Evolutionary conservation across 2,113 vertebrate species (phyloP).

Genomic region (Coregonus clupeaformis): DNA sequence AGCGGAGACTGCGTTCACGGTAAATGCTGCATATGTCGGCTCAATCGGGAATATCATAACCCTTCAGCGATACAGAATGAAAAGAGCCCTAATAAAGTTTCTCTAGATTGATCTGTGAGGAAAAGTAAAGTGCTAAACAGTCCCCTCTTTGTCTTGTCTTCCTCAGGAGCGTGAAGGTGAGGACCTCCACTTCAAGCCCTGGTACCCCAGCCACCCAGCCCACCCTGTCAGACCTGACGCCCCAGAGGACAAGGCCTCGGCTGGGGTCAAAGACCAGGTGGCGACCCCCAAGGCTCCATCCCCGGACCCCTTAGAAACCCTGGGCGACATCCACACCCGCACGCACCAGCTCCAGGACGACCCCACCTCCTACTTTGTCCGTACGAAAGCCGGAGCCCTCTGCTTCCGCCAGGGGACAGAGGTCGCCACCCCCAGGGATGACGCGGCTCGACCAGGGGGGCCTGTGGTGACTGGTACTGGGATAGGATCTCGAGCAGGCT

Average conservation of each 20-base stretch:
- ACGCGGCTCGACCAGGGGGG: slow-evolving; percentile 49
- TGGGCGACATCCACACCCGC: slow-evolving; percentile 77
- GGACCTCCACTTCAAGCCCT: slow-evolving; percentile 27
- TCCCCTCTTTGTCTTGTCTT: background rate
- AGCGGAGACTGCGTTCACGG: no score
- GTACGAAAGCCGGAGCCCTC: slow-evolving; percentile 88
- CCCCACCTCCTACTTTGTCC: slow-evolving; percentile 83
- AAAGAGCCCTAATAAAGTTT: background rate
- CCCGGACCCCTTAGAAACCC: slow-evolving; percentile 36
- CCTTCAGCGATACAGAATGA: no score
- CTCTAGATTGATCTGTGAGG: background rate
- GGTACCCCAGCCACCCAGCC: slow-evolving; percentile 33
- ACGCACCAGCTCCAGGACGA: slow-evolving; percentile 83
- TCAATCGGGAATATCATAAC: no score
- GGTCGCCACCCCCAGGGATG: slow-evolving; percentile 76
- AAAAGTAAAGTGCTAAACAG: background rate
- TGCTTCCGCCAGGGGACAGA: slow-evolving; percentile 94
- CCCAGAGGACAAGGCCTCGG: background rate
- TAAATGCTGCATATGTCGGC: no score
- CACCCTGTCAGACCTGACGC: slow-evolving; percentile 9
- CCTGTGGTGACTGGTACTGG: slow-evolving; percentile 39
- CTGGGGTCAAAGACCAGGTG: slow-evolving; percentile 5
- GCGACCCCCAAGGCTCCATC: background rate
- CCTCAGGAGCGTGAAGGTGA: slow-evolving; percentile 37
- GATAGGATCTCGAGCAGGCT: slow-evolving; percentile 45